phyloP scores from a whole-genome alignment of 1,140 invertebrate species.

The Oscheius sp. region DNA sequence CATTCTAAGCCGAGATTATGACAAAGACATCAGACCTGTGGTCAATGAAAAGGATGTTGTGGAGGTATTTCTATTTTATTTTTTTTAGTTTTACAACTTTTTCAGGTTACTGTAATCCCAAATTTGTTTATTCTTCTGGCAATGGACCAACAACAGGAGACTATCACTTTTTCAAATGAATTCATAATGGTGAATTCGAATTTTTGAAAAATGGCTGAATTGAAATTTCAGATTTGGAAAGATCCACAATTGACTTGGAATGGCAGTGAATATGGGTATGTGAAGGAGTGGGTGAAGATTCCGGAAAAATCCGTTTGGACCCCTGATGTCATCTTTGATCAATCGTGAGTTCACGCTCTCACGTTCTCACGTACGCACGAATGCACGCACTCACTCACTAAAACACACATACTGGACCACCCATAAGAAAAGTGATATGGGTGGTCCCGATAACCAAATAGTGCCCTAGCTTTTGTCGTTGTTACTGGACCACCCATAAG shows the following conservation, averaged over 20 bases:
- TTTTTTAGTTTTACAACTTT: not conserved
- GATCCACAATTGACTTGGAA: constrained; percentile 10
- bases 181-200: constrained; percentile 21
- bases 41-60: not conserved
- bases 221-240: constrained; percentile 12
- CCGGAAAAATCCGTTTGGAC: constrained; percentile 9
- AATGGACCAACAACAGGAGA: constrained; percentile 31
- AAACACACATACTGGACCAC: not conserved
- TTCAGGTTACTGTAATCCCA: constrained; percentile 11
- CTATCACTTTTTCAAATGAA: constrained; percentile 17
- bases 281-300: constrained; percentile 18
- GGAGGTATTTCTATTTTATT: not conserved
- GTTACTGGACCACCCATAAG: too few species aligned
- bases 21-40: not conserved
- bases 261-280: not conserved
- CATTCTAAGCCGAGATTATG: not conserved
- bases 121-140: constrained; percentile 21
- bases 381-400: not conserved
- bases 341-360: constrained; percentile 4
- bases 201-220: not conserved
- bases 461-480: not conserved
- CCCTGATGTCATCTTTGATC: constrained; percentile 19
- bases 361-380: not conserved
- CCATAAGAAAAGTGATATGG: not conserved
- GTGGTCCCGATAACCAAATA: too few species aligned